Evolutionary conservation across 2,113 vertebrate genomes (phyloP), one percentile per base, ranked within the genome.

Genomic region (Alouatta palliata): DNA sequence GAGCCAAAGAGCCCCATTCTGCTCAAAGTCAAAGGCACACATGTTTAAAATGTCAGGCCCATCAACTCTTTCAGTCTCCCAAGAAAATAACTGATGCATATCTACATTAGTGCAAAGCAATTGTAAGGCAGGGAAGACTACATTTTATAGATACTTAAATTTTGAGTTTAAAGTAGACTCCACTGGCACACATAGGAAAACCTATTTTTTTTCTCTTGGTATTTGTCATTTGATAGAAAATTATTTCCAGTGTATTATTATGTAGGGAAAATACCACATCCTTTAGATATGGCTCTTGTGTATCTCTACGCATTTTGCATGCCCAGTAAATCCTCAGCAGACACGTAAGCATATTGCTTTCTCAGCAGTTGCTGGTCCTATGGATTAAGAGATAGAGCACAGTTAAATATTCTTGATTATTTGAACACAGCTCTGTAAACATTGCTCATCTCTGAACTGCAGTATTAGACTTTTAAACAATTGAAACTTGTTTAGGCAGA

Each of bases 111-210:
- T 30, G 32, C 8, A 25, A 58, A 85, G 37, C 21, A 92, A 54
- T 47, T 70, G 32, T 61, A 84, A 95, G 25, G n/a, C 19, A 73
- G 43, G 13, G 14, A 54, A 8, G 7, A 84, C 11, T 45, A 40
- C 27, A 64, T 95, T 91, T 95, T 85, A 92, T 0, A 58, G 30
- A 58, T n/a, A 30, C 20, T 84, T 84, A 81, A 47, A 87, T 25
- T 90, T 87, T 32, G 21, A 76, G 12, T 94, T 94, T 71, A 94
- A 94, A 91, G 58, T 20, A 88, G 35, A 79, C 27, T 76, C 21
- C 45, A n/a, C 0, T 16, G 56, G 61, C 2, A 49, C 17, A 61
- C 17, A 64, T 30, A 75, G 37, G 86, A 76, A 94, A 92, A 87
- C 37, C 45, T 12, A 43, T 47, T 86, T 95, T 23, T 79, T 91